Evolutionary conservation across 2,888 invertebrate genomes (phyloP).

Genomic region (Acheta domesticus): DNA sequence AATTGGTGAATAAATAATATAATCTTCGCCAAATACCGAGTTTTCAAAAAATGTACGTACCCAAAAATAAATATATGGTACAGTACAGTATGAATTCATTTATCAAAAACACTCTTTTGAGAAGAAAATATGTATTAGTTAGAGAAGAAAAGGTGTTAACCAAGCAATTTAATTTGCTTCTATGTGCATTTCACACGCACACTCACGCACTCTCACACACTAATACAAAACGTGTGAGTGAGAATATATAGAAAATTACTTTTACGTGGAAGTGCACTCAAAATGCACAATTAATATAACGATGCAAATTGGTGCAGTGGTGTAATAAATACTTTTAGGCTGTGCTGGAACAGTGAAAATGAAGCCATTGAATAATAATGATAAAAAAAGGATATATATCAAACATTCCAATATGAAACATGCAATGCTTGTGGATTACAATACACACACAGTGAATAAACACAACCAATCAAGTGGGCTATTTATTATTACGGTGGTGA

Average conservation of each 20-base stretch:
- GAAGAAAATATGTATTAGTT: constrained; percentile 2
- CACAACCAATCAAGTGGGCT: constrained; percentile 32
- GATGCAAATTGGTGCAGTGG: constrained; percentile 38
- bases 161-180: constrained; percentile 11
- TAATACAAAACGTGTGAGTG: constrained; percentile 35
- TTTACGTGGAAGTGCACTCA: constrained; percentile 35
- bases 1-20: background rate
- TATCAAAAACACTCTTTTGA: constrained; percentile 18
- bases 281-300: constrained; percentile 37
- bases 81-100: background rate
- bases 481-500: constrained; percentile 28
- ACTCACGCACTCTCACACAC: constrained; percentile 38
- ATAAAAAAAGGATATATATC: constrained; percentile 32
- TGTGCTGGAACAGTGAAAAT: constrained; percentile 39
- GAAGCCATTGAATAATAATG: constrained; percentile 38
- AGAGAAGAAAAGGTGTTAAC: constrained; percentile 19
- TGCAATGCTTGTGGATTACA: constrained; percentile 36
- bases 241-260: constrained; percentile 31
- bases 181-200: constrained; percentile 35
- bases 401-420: constrained; percentile 37
- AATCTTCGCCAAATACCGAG: constrained; percentile 9
- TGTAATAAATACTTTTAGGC: constrained; percentile 37
- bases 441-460: constrained; percentile 33
- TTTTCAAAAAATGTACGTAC: constrained; percentile 23
- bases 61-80: constrained; percentile 30